A percentile compares a stretch with the other conserved stretches of the same genome.
These are phyloP conservation scores for Watsonalla binaria DNA, from an alignment of 2,888 invertebrate genomes.

Conservation along the genomic window DNA sequence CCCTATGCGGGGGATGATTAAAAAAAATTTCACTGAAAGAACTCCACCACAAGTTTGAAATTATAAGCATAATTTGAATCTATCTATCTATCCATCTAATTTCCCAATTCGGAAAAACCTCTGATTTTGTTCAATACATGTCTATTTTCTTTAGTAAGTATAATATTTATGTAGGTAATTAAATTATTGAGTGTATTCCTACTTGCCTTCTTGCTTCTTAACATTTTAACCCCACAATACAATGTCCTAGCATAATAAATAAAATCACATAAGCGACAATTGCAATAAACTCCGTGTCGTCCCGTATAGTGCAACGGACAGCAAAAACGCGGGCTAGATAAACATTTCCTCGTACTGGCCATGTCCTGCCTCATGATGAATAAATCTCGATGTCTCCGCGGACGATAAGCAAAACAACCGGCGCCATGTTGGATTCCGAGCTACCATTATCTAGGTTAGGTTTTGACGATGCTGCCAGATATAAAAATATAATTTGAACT, in stretches of 20 bases:
- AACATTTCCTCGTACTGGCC: constrained; percentile 59
- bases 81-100: too few relatives aligned
- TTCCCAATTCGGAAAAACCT: too few relatives aligned
- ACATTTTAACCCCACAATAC: background rate
- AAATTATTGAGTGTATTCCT: too few relatives aligned
- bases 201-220: too few relatives aligned
- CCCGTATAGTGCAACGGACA: constrained; percentile 9
- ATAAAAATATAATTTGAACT: constrained; percentile 3
- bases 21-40: too few relatives aligned
- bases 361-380: constrained; percentile 54
- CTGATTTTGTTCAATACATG: too few relatives aligned
- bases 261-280: background rate
- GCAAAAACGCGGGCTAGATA: constrained; percentile 47
- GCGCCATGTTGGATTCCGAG: constrained; percentile 33
- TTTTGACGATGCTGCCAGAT: constrained; percentile 12
- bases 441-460: constrained; percentile 36
- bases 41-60: too few relatives aligned
- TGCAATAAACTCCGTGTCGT: constrained; percentile 4
- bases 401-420: constrained; percentile 43
- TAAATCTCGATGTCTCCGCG: constrained; percentile 63
- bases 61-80: too few relatives aligned
- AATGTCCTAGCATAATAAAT: background rate
- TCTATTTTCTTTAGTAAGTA: too few relatives aligned
- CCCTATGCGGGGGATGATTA: too few relatives aligned
- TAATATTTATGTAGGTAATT: too few relatives aligned